These are phyloP conservation scores for Lepidostoma basale DNA, from an alignment of 1,140 invertebrate genomes.

Conservation along the genomic window DNA sequence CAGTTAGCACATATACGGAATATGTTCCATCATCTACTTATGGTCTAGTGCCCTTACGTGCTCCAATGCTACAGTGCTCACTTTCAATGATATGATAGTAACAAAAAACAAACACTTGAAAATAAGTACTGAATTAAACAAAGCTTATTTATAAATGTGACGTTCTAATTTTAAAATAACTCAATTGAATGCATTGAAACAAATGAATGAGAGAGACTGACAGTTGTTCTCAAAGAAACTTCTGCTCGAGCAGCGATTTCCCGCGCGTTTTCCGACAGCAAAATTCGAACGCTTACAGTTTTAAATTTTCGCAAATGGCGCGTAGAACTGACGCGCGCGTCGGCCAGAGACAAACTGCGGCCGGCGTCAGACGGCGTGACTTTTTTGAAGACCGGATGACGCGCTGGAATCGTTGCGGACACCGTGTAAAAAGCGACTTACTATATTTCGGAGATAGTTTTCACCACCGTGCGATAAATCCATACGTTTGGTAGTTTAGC, in stretches of 20 bases:
- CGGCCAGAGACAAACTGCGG: constrained; percentile 27
- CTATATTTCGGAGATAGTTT: neutral
- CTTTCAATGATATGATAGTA: too few species aligned
- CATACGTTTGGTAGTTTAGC: too few species aligned
- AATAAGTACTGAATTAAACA: too few species aligned
- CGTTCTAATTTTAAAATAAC: too few species aligned
- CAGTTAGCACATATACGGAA: too few species aligned
- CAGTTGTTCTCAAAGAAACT: neutral
- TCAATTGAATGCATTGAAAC: too few species aligned
- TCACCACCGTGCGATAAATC: neutral
- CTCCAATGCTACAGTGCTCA: too few species aligned
- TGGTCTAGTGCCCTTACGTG: too few species aligned
- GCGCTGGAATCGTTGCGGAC: neutral
- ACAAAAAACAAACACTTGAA: too few species aligned
- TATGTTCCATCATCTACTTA: too few species aligned
- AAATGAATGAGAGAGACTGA: too few species aligned
- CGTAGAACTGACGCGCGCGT: constrained; percentile 18
- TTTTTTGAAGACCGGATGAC: constrained; percentile 24
- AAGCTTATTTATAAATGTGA: too few species aligned
- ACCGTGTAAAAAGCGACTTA: neutral
- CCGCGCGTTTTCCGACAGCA: constrained; percentile 9
- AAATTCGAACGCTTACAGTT: neutral
- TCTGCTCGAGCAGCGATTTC: neutral
- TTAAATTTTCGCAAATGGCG: neutral
- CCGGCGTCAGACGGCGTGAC: constrained; percentile 27